Conservation (phyloP, 2,113 vertebrate species). For the Tachysurus vachellii region DNA sequence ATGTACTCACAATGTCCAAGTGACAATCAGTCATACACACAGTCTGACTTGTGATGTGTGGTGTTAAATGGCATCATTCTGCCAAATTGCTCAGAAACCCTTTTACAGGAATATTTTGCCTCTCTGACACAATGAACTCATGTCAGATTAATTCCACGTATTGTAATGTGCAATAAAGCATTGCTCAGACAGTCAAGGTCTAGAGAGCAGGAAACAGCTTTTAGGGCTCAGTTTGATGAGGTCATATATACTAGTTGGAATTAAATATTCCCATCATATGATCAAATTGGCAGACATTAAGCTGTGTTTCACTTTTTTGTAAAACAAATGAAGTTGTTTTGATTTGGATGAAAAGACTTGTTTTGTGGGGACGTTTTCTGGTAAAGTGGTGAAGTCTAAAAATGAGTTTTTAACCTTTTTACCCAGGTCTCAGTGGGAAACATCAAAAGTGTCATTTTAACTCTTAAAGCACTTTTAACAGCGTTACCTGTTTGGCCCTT, state of each 20-base stretch:
- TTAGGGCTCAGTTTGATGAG: not conserved
- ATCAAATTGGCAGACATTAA: conserved; percentile 33
- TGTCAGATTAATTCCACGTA: not conserved
- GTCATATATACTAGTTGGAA: not conserved
- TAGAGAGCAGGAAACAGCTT: not conserved
- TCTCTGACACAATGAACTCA: not conserved
- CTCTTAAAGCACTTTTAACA: conserved; percentile 73
- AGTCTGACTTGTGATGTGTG: conserved; percentile 58
- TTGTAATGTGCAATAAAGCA: conserved; percentile 11
- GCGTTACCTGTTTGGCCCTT: conserved; percentile 61
- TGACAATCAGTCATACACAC: conserved; percentile 67
- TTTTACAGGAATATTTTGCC: not conserved
- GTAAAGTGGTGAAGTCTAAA: conserved; percentile 29
- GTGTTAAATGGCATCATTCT: conserved; percentile 21
- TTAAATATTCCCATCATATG: not conserved
- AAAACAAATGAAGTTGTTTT: not conserved
- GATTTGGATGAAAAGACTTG: conserved; percentile 1
- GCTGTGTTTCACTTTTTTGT: conserved; percentile 8
- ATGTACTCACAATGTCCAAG: conserved; percentile 60
- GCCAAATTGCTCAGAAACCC: not conserved
- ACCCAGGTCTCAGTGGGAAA: conserved; percentile 38
- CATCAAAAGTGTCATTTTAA: conserved; percentile 48
- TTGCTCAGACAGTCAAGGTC: not conserved
- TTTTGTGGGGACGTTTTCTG: conserved; percentile 30
- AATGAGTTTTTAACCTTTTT: conserved; percentile 12